Base-by-base conservation (phyloP, 1,140 invertebrate genomes). In the Palaemon carinicauda region DNA sequence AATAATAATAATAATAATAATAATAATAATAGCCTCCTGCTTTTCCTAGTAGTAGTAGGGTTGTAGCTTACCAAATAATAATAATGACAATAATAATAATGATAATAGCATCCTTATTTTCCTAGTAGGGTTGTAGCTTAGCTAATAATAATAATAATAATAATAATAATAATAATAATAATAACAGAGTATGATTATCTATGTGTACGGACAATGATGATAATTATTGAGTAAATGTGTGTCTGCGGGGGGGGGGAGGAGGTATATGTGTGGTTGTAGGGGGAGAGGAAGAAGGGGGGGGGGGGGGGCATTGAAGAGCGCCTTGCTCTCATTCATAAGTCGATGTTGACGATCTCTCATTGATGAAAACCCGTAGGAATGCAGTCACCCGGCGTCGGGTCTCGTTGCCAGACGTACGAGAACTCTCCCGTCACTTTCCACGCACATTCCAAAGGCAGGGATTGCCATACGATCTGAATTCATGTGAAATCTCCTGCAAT, bases 341-440 rank as follows among this genome's bases (percentile, higher is more conserved):
- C 24, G 65, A 69, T 31, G 14, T 21, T 17, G 29, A 69, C 12
- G 29, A 27, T 69, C 29, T 69, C 65, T 69, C 65, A 69, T 69
- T 69, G 65, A 69, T 69, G 65, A 69, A 69, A 69, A 69, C 65
- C 29, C 24, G n/a, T 21, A 69, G 65, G 65, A 69, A 69, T 69
- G 65, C 29, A 69, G 65, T 69, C 65, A 69, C 24, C 15, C 65
- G 14, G 65, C 65, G 65, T 7, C 7, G 12, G 29, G 21, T 29
- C 4, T 15, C 65, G 65, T 21, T 69, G 65, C 65, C 65, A 31
- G 65, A 69, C 65, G 65, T 21, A 69, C 4, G 65, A 27, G 21
- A 3, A 21, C 29, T 19, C 65, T 21, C 15, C 29, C n/a, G n/a
- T n/a, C n/a, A n/a, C 17, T 69, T 14, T 27, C 65, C 17, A 31